Base-by-base conservation (phyloP, 2,888 invertebrate genomes). In the Parnassius orleans region DNA sequence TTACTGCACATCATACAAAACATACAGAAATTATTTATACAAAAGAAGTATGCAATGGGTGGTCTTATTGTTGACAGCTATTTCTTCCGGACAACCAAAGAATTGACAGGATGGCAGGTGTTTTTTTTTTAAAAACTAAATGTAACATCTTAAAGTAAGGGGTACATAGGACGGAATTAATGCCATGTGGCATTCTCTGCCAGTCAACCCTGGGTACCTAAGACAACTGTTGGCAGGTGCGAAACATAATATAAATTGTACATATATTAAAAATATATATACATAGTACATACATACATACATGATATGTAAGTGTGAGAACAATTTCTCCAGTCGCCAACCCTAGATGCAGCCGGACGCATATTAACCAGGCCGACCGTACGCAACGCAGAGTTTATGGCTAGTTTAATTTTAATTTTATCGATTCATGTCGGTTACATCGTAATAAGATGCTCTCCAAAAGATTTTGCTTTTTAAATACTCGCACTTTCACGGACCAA, bases 261-360 rank as follows among this genome's bases (percentile, higher is more conserved):
- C 2, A 19, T 19, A 19, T 19, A 19, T 19, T 19, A 19, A 19
- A 19, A 2, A 19, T 19, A 19, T 19, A 19, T 24, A 24, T 33
- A 33, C 33, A 33, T 33, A 33, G 33, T 7, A 33, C 33, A 33
- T 7, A 33, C 33, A 41, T 33, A 3, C 14, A 14, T 53, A 33
- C 47, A 9, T 1, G 10, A n/a, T 46, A n/a, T 15, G 12, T 24
- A 7, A 0, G 33, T 7, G 33, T 33, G 33, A 33, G 9, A 14
- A 51, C 12, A 58, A 74, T 82, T 82, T 84, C 82, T 74, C 76
- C 68, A 0, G 0, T 65, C 59, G 72, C 0, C 83, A 84, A 53
- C 86, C 86, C 86, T 87, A 65, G 11, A 48, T n/a, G 68, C 68
- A 69, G 69, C 70, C 83, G 83, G 81, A 83, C 77, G 80, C 72